Evolutionary conservation across 2,113 vertebrate species (phyloP).

Genomic region (Pygoscelis adeliae): DNA sequence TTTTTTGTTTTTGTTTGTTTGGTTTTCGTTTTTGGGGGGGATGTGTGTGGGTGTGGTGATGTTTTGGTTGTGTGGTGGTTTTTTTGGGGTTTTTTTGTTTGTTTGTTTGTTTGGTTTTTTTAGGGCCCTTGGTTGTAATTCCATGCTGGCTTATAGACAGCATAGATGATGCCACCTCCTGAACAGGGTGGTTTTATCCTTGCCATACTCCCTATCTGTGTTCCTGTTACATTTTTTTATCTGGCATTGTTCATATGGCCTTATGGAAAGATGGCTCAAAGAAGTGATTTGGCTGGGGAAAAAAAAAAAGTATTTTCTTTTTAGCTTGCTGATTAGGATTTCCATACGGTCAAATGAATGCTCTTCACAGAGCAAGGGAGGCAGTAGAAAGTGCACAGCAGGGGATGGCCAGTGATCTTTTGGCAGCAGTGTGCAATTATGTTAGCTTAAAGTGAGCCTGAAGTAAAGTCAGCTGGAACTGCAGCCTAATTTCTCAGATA

Average conservation of each 20-base stretch:
- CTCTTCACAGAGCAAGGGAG: not conserved
- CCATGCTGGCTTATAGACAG: not conserved
- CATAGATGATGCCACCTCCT: not conserved
- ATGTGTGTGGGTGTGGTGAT: not conserved
- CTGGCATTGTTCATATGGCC: not conserved
- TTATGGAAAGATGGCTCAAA: not conserved
- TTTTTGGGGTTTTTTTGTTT: not conserved
- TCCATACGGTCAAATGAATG: not conserved
- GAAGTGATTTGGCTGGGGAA: not conserved
- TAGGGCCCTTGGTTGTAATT: not conserved
- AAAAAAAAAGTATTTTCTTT: not conserved
- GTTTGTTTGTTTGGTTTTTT: no score
- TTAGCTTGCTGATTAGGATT: not conserved
- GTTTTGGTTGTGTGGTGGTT: not conserved
- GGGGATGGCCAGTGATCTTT: not conserved
- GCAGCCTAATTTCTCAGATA: not conserved
- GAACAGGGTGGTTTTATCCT: not conserved
- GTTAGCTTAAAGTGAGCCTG: not conserved
- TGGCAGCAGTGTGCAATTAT: not conserved
- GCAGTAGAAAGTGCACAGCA: not conserved
- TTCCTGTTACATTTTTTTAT: not conserved
- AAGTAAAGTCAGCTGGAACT: conserved; percentile 3
- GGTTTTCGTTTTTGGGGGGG: not conserved
- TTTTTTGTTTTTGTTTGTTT: not conserved
- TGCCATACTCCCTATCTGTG: not conserved